Evolutionary conservation across 2,797 vertebrate genomes (phyloP).

Genomic region (Cyclura pinguis): DNA sequence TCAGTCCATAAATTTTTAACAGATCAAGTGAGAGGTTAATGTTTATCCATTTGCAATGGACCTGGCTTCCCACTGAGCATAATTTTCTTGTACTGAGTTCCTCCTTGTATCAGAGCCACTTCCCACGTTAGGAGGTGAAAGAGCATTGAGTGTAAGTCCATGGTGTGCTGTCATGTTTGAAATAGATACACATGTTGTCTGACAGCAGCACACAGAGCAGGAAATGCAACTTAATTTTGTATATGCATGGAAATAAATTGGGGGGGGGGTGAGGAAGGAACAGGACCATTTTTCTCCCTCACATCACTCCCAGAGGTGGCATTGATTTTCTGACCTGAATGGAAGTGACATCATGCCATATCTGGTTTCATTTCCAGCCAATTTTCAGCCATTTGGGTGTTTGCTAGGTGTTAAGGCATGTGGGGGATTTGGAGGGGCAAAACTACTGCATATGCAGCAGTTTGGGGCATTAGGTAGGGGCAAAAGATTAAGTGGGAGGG

Average conservation of each 20-base stretch:
- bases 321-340: no score
- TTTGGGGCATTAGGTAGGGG: no score
- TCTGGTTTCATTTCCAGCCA: no score
- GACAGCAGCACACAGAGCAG: not conserved
- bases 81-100: constrained; percentile 48
- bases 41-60: constrained; percentile 50
- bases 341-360: no score
- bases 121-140: not conserved
- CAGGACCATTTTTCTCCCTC: no score
- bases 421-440: no score
- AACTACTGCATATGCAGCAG: no score
- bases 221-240: not conserved
- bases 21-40: constrained; percentile 54
- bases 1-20: constrained; percentile 44
- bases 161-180: not conserved
- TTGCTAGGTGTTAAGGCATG: no score
- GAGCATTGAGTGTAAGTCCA: not conserved
- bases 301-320: no score
- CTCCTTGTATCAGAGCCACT: not conserved
- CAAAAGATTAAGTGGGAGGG: no score
- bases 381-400: no score
- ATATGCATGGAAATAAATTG: not conserved
- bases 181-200: not conserved
- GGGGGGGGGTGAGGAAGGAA: no score
- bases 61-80: constrained; percentile 25